Base-by-base conservation (phyloP, 2,113 vertebrate species). In the Archocentrus centrarchus region DNA sequence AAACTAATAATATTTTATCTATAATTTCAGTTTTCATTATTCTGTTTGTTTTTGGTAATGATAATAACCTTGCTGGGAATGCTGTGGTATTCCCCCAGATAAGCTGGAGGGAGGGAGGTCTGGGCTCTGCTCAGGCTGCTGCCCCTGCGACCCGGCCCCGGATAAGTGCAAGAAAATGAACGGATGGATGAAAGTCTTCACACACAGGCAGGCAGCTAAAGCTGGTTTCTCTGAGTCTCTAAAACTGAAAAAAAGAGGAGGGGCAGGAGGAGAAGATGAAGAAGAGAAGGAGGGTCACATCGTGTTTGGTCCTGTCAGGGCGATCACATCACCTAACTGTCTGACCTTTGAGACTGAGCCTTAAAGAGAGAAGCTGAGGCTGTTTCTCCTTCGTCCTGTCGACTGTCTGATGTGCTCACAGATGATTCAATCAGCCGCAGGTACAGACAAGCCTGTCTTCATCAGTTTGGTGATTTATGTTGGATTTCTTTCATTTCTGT, bases 311-410 rank as follows among this genome's bases (percentile, higher is more conserved):
- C 60, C 90, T 93, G 93, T 94, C 93, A 91, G 20, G 14, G 20
- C 53, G 18, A 90, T 94, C 87, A 89, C 89, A 87, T 94, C 93
- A 92, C 14, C 77, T n/a, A 27, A 83, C 80, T 82, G 82, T 24
- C 53, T 88, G 84, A 93, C 90, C 93, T 93, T 93, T 93, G 87
- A 80, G 88, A 77, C 75, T 6, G 55, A 77, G 85, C 77, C 84
- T 82, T 78, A 30, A 89, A 92, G 86, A 89, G 79, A 68, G 70
- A 47, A 20, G 81, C 76, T 5, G 11, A 35, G 75, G 80, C 82
- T n/a, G 58, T 53, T 80, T 79, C 32, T 27, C 77, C 82, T 80
- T 53, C 57, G 53, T 75, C 37, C 59, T 2, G 37, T 53, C 59
- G 79, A 32, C 53, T 77, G 82, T 78, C 66, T 50, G 57, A 81